phyloP scores from a whole-genome alignment of 2,888 invertebrate genomes.

The Zaprionus bogoriensis region DNA sequence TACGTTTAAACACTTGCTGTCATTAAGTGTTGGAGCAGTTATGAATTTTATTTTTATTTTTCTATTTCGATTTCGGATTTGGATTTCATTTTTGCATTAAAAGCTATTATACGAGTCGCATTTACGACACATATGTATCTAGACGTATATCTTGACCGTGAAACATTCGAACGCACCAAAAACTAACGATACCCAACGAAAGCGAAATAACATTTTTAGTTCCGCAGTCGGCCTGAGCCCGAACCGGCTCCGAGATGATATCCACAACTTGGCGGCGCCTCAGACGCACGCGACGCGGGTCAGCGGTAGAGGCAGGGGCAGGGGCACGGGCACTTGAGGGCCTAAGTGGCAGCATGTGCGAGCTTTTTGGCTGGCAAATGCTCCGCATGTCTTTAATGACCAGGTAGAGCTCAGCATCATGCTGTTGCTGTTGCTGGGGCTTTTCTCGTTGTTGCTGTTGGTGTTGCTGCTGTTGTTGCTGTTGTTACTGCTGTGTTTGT shows the following conservation, averaged over 20 bases:
- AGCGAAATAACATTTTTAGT: constrained; percentile 65
- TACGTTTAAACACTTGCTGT: constrained; percentile 37
- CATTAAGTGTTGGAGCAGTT: constrained; percentile 47
- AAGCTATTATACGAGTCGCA: constrained; percentile 34
- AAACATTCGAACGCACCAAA: constrained; percentile 49
- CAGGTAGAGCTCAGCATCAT: constrained; percentile 24
- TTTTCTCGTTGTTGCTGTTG: constrained; percentile 24
- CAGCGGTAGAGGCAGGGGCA: constrained; percentile 20
- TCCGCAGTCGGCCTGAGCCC: constrained; percentile 58
- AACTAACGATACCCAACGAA: constrained; percentile 43
- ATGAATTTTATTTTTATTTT: constrained; percentile 24
- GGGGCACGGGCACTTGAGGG: constrained; percentile 59
- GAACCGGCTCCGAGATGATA: constrained; percentile 56
- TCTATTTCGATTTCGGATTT: constrained; percentile 3
- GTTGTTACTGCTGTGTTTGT: constrained; percentile 45
- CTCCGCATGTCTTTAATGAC: constrained; percentile 46
- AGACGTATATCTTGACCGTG: constrained; percentile 72
- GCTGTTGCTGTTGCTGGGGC: constrained; percentile 16
- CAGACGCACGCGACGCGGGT: background rate
- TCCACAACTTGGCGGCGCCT: constrained; percentile 11
- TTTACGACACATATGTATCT: constrained; percentile 23
- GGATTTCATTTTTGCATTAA: constrained; percentile 62
- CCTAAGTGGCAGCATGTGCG: constrained; percentile 71
- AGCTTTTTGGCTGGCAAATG: constrained; percentile 61
- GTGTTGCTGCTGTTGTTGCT: too few species aligned